A percentile compares a stretch with the other conserved stretches of the same genome.
phyloP scores from a whole-genome alignment of 2,113 vertebrate species.

The Heteronetta atricapilla region DNA sequence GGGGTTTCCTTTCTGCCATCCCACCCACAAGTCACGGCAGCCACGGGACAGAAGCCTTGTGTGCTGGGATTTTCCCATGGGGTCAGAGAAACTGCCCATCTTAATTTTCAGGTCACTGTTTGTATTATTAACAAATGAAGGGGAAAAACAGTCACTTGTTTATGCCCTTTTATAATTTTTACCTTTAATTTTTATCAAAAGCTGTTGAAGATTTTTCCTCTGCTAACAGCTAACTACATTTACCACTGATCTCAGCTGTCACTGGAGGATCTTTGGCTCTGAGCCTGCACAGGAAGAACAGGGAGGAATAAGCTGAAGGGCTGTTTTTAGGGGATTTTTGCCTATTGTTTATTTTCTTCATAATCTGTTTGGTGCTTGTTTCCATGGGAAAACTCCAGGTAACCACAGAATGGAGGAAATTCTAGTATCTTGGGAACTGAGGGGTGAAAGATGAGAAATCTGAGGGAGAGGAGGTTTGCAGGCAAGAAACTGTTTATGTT shows the following conservation, averaged over 20 bases:
- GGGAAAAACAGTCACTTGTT: not conserved
- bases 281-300: constrained; percentile 38
- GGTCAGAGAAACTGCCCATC: not conserved
- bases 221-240: not conserved
- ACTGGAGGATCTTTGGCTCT: constrained; percentile 6
- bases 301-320: constrained; percentile 16
- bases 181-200: not conserved
- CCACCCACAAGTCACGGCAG: not conserved
- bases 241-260: not conserved
- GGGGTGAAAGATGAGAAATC: constrained; percentile 18
- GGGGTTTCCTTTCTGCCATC: not conserved
- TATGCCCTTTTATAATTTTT: not conserved
- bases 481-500: constrained; percentile 33
- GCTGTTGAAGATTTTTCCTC: not conserved
- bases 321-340: constrained; percentile 37
- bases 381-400: constrained; percentile 28
- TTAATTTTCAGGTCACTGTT: not conserved
- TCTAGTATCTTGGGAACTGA: constrained; percentile 12
- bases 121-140: not conserved
- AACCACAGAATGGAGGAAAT: constrained; percentile 21
- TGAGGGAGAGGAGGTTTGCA: not conserved
- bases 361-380: not conserved
- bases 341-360: constrained; percentile 23
- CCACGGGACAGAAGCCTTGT: not conserved
- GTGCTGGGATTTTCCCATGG: not conserved